A percentile compares a stretch with the other conserved stretches of the same genome.
These are phyloP conservation scores for Adineta ricciae DNA, from an alignment of 2,888 invertebrate species.

Conservation along the genomic window DNA sequence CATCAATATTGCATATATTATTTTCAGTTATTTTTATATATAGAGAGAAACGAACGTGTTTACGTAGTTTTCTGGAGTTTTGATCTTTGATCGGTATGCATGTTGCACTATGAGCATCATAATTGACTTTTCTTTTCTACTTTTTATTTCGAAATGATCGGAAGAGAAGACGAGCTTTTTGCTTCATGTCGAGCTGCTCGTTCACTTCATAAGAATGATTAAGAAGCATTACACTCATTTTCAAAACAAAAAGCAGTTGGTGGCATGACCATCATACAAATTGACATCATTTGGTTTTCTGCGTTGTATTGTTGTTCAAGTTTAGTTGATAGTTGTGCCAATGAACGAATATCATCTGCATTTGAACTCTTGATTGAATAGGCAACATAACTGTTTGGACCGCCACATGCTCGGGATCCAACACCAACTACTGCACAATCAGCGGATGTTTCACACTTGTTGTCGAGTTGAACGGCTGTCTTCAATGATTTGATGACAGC, in stretches of 20 bases:
- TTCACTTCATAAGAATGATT: background rate
- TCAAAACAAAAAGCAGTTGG: background rate
- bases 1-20: no score
- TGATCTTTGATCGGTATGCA: no score
- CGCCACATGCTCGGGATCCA: conserved; percentile 7
- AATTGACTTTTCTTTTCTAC: background rate
- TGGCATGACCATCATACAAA: background rate
- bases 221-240: background rate
- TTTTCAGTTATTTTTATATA: no score
- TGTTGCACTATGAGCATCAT: no score
- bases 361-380: background rate
- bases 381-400: background rate
- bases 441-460: background rate
- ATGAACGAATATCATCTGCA: background rate
- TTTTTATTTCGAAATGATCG: background rate
- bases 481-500: background rate
- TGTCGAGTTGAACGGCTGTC: background rate
- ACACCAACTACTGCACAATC: background rate
- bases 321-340: background rate
- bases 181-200: background rate
- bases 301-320: background rate
- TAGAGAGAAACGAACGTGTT: no score
- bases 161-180: background rate
- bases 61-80: no score
- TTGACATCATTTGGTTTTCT: background rate